Percentiles rank a stretch among this genome's conserved stretches.
Conservation (phyloP, 2,888 invertebrate species). For the Aphidius colemani region DNA sequence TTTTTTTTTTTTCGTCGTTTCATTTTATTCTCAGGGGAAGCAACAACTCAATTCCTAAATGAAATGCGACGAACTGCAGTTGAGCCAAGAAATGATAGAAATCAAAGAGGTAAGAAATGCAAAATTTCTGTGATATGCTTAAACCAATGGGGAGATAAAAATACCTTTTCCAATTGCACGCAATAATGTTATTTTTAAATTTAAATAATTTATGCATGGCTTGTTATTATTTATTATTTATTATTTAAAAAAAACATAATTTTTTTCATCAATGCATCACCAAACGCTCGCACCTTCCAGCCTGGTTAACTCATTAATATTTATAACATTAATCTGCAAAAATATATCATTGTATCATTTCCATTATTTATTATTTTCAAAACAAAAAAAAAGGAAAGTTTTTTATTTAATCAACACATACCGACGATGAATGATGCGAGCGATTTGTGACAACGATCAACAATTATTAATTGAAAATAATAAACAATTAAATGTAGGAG, state of each 20-base stretch:
- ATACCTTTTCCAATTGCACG: constrained; percentile 7
- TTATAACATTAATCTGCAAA: constrained; percentile 1
- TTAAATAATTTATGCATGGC: background rate
- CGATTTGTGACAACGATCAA: constrained; percentile 22
- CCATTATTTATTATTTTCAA: background rate
- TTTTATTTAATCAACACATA: background rate
- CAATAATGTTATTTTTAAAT: constrained; percentile 9
- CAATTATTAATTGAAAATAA: background rate
- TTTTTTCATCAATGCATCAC: constrained; percentile 13
- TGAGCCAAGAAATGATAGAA: constrained; percentile 42
- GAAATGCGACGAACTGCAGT: constrained; percentile 52
- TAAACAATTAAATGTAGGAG: constrained; percentile 33
- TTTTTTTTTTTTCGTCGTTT: constrained; percentile 38
- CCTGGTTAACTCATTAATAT: constrained; percentile 9
- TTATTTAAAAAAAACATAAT: background rate
- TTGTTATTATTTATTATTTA: constrained; percentile 13
- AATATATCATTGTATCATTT: background rate
- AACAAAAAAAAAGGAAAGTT: background rate
- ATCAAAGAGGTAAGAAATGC: constrained; percentile 46
- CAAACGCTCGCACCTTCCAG: constrained; percentile 26
- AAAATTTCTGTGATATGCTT: background rate
- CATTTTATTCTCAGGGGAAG: constrained; percentile 47
- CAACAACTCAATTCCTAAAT: constrained; percentile 52
- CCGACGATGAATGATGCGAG: constrained; percentile 21
- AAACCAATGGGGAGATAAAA: constrained; percentile 7